These are phyloP conservation scores for Oreochromis grahami DNA, from an alignment of 2,797 vertebrate species.

Conservation along the genomic window DNA sequence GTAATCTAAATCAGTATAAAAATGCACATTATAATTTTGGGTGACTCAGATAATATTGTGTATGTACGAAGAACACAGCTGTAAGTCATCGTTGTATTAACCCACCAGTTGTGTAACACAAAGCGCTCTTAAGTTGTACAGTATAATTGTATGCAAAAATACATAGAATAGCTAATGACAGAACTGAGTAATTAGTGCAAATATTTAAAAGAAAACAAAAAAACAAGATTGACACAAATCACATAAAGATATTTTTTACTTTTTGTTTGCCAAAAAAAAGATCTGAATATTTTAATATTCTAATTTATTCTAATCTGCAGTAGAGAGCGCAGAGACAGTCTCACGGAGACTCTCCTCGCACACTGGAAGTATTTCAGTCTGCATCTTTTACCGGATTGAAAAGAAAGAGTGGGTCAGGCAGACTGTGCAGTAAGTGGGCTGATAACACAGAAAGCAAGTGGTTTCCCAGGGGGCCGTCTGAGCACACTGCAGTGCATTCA, in stretches of 20 bases:
- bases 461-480: slow-evolving; percentile 20
- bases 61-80: background rate
- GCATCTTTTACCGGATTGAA: background rate
- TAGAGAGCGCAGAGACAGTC: background rate
- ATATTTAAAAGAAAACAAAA: background rate
- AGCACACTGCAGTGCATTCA: slow-evolving; percentile 9
- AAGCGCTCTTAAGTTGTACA: background rate
- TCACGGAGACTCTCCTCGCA: background rate
- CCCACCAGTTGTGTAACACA: background rate
- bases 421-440: slow-evolving; percentile 11
- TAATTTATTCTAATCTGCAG: background rate
- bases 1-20: background rate
- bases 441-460: slow-evolving; percentile 3
- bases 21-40: background rate
- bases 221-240: background rate
- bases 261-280: background rate
- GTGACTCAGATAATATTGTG: background rate
- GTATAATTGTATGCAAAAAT: background rate
- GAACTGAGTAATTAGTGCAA: background rate
- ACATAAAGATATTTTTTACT: background rate
- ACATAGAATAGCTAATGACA: background rate
- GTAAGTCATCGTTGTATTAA: background rate
- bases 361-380: background rate
- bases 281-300: background rate
- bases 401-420: background rate